These are phyloP conservation scores for Ormyrus pomaceus DNA, from an alignment of 2,888 invertebrate species.

Conservation along the genomic window DNA sequence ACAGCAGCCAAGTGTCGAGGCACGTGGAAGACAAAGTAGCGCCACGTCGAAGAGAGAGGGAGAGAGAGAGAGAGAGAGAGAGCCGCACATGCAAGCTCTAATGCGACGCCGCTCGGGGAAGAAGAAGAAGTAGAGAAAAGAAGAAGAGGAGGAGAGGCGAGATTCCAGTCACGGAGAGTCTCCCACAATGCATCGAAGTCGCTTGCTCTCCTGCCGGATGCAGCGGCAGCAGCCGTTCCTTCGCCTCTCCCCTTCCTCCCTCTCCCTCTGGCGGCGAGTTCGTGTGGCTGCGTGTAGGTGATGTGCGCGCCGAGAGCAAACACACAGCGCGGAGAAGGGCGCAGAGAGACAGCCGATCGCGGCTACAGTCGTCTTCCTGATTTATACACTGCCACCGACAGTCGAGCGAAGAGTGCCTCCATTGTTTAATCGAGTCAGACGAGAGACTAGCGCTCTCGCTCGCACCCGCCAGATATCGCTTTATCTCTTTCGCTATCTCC, in stretches of 20 bases:
- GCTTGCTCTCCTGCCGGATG: slow-evolving; percentile 67
- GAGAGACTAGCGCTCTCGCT: slow-evolving; percentile 35
- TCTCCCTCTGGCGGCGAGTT: background rate
- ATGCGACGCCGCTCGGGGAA: slow-evolving; percentile 34
- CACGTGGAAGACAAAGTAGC: slow-evolving; percentile 59
- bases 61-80: background rate
- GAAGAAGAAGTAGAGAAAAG: slow-evolving; percentile 37
- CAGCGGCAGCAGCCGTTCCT: slow-evolving; percentile 50
- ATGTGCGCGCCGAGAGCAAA: background rate
- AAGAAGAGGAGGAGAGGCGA: slow-evolving; percentile 58
- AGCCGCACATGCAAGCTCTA: background rate
- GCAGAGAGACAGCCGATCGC: slow-evolving; percentile 58
- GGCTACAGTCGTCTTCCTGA: slow-evolving; percentile 72
- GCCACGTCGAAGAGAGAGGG: slow-evolving; percentile 52
- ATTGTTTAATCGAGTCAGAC: slow-evolving; percentile 71
- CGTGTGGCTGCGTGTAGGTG: background rate
- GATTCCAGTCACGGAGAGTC: slow-evolving; percentile 72
- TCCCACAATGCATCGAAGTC: slow-evolving; percentile 72
- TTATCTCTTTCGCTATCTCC: slow-evolving; percentile 46
- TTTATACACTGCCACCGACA: slow-evolving; percentile 73
- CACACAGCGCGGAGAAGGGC: background rate
- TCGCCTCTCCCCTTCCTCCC: background rate
- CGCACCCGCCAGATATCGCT: slow-evolving; percentile 35
- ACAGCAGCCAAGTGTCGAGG: slow-evolving; percentile 49
- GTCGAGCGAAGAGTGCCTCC: slow-evolving; percentile 61